These are phyloP conservation scores for Plemyria rubiginata DNA, from an alignment of 2,888 invertebrate genomes.

Conservation along the genomic window DNA sequence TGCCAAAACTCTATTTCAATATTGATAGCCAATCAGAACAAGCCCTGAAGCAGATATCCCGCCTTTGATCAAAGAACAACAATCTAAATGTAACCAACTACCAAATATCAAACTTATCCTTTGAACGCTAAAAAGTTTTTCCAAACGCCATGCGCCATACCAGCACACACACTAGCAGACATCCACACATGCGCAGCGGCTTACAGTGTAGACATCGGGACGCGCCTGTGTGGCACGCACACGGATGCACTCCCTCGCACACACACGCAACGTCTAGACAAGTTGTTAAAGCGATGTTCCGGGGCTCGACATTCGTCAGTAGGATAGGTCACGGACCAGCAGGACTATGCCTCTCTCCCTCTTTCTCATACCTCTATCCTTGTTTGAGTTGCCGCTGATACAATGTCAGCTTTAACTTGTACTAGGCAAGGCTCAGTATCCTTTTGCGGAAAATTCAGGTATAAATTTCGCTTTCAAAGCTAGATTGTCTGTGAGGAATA, in stretches of 20 bases:
- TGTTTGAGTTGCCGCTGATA: conserved; percentile 46
- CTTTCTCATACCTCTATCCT: conserved; percentile 53
- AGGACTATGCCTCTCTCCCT: conserved; percentile 63
- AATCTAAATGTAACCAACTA: conserved; percentile 27
- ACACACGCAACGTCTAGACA: conserved; percentile 74
- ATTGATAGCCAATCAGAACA: conserved; percentile 2
- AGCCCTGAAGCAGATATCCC: conserved; percentile 1
- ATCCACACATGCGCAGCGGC: conserved; percentile 4
- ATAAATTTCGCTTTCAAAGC: conserved; percentile 83
- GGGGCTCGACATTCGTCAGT: conserved; percentile 83
- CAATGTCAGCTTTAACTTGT: conserved; percentile 52
- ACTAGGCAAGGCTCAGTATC: conserved; percentile 35
- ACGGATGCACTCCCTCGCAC: conserved; percentile 50
- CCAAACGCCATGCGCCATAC: conserved; percentile 23
- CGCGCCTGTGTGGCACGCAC: conserved; percentile 40
- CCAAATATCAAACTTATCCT: conserved; percentile 31
- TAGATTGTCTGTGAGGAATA: conserved; percentile 43
- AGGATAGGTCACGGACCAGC: conserved; percentile 84
- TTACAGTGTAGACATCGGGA: conserved; percentile 7
- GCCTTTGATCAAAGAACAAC: conserved; percentile 18
- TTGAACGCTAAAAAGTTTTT: conserved; percentile 41
- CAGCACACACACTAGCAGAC: conserved; percentile 29
- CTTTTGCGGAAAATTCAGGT: conserved; percentile 53
- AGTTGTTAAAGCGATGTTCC: conserved; percentile 81
- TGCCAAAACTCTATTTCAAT: background rate